Percentiles rank a stretch among this genome's conserved stretches.
These are phyloP conservation scores for Distichodus sexfasciatus DNA, from an alignment of 2,797 vertebrate species.

Conservation along the genomic window DNA sequence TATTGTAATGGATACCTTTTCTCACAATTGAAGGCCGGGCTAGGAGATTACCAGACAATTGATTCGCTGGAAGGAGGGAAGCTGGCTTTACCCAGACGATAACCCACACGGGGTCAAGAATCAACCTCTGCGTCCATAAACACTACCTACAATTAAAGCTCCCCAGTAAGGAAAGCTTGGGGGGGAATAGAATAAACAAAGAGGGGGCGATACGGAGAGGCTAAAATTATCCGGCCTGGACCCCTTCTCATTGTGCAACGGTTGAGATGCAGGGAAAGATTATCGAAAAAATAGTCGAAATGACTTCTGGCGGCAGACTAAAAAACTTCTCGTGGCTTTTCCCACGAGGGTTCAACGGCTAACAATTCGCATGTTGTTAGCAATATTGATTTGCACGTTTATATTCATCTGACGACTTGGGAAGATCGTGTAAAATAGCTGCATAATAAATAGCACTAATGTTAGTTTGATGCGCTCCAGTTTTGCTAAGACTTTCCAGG, in stretches of 20 bases:
- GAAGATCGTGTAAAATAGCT: no score
- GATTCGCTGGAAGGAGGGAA: conserved; percentile 84
- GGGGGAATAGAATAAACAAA: conserved; percentile 69
- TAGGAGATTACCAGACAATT: conserved; percentile 91
- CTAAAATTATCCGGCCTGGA: conserved; percentile 67
- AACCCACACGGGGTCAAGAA: conserved; percentile 86
- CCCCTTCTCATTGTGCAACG: conserved; percentile 55
- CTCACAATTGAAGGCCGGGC: conserved; percentile 87
- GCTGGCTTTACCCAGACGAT: conserved; percentile 82
- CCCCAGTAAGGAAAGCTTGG: conserved; percentile 73
- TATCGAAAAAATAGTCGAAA: conserved; percentile 73
- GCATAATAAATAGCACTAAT: no score
- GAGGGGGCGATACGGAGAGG: conserved; percentile 68
- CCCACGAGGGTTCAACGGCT: not conserved
- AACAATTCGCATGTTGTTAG: not conserved
- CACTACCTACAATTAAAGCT: conserved; percentile 72
- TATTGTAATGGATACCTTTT: conserved; percentile 72
- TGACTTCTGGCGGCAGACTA: conserved; percentile 52
- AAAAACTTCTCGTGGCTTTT: conserved; percentile 7
- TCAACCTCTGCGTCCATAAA: conserved; percentile 67
- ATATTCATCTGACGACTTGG: no score
- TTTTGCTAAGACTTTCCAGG: no score
- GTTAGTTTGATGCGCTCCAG: no score
- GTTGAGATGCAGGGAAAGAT: conserved; percentile 65
- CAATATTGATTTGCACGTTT: not conserved